Conservation (phyloP, 35 echinoderm and acorn worm genomes). For the Apostichopus japonicus region DNA sequence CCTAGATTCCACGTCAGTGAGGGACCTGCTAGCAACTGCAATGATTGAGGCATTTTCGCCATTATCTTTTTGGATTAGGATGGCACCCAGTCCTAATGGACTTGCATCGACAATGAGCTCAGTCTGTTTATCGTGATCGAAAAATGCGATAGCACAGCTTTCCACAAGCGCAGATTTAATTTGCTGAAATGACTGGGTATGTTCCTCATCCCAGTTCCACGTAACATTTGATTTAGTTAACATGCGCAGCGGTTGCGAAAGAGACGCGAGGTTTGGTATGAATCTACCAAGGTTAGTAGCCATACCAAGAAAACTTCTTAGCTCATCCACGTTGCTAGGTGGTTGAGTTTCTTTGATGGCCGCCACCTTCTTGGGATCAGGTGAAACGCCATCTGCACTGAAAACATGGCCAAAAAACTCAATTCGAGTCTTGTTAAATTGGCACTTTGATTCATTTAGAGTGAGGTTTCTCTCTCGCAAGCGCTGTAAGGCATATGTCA, state of each 20-base stretch:
- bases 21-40: too few relatives aligned
- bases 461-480: constrained; percentile 60
- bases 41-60: neutral
- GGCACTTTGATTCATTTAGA: constrained; percentile 34
- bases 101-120: constrained; percentile 78
- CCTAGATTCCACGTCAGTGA: too few relatives aligned
- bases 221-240: constrained; percentile 55
- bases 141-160: constrained; percentile 70
- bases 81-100: constrained; percentile 62
- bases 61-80: constrained; percentile 11
- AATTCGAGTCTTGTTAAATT: constrained; percentile 24
- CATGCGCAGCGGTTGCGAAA: constrained; percentile 70
- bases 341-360: constrained; percentile 62
- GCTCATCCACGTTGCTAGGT: constrained; percentile 67
- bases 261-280: constrained; percentile 61
- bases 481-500: constrained; percentile 18
- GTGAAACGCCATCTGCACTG: constrained; percentile 63
- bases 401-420: constrained; percentile 86
- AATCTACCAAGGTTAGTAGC: constrained; percentile 74
- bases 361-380: constrained; percentile 68
- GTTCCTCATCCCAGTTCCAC: constrained; percentile 66
- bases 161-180: constrained; percentile 64
- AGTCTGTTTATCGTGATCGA: constrained; percentile 48
- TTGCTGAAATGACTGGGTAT: constrained; percentile 50
- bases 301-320: constrained; percentile 73